Conservation (phyloP, 2,888 invertebrate species). For the Tipula vernalis region DNA sequence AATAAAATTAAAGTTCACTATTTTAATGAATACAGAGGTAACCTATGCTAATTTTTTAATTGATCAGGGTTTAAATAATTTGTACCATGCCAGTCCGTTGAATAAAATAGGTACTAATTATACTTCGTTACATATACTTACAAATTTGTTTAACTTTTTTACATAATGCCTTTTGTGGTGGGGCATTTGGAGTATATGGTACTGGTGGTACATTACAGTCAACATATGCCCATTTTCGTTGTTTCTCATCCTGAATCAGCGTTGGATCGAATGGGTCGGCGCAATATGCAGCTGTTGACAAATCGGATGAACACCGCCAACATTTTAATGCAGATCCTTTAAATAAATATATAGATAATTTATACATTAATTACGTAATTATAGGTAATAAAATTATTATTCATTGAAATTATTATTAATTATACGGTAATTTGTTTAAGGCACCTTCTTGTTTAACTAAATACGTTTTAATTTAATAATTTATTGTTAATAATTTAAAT, state of each 20-base stretch:
- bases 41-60: constrained; percentile 13
- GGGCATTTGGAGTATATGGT: constrained; percentile 23
- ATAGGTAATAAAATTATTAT: neutral
- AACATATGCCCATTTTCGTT: constrained; percentile 22
- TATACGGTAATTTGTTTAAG: too few species aligned
- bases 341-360: constrained; percentile 25
- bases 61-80: neutral
- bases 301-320: constrained; percentile 64
- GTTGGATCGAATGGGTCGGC: constrained; percentile 55
- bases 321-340: constrained; percentile 54
- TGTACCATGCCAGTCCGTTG: neutral
- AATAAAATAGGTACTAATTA: neutral
- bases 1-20: neutral
- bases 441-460: neutral
- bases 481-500: neutral
- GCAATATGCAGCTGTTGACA: constrained; percentile 49
- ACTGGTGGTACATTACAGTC: constrained; percentile 38
- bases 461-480: neutral
- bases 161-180: constrained; percentile 47
- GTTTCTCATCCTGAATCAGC: constrained; percentile 32
- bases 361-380: neutral
- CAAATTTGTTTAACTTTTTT: constrained; percentile 63
- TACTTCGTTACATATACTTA: constrained; percentile 35
- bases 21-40: neutral
- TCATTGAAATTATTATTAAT: neutral